Evolutionary conservation across 1,140 invertebrate genomes (phyloP), one percentile per base, ranked within the genome.

Genomic region (Chelonus insularis): DNA sequence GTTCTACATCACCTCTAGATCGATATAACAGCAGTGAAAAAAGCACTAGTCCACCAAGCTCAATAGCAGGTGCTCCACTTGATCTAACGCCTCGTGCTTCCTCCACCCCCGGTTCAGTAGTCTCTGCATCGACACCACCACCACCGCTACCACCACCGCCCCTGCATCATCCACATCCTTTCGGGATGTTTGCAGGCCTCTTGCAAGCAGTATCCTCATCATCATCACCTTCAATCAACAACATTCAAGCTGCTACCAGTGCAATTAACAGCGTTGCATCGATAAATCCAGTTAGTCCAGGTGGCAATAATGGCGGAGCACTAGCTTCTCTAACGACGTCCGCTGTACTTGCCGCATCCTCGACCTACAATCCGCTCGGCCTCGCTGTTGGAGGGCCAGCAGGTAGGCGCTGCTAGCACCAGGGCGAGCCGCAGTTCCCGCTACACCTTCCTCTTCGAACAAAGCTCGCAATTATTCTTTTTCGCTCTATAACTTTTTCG

Each of bases 321-420:
- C 84, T 90, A 70, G 89, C 90, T 58, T 90, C 91, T 67, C 84
- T 91, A 68, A 87, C 88, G 12, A 88, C 89, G 21, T 91, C 91
- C 43, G 79, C 80, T 43, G 89, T 91, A 57, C 84, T 90, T 68
- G 77, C 80, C 57, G 80, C 79, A 41, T 87, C 89, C 60, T 89
- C 91, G 60, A 86, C 86, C 48, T 94, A 92, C 86, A 93, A 89
- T 84, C 91, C 90, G 67, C 86, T 92, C 68, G 89, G 89, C 74
- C 85, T 92, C 68, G 88, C 89, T 76, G 88, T 88, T 68, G 89
- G 85, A 80, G 80, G 80, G 69, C 89, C 88, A 83, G 86, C 88
- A 87, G 89, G 89, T 89, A 89, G 84, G 85, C 83, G 82, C 73
- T 75, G 76, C 77, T 78, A 78, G 76, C 73, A 79, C 70, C 71